Conservation (phyloP, 2,888 invertebrate species). For the Caenorhabditis wallacei region DNA sequence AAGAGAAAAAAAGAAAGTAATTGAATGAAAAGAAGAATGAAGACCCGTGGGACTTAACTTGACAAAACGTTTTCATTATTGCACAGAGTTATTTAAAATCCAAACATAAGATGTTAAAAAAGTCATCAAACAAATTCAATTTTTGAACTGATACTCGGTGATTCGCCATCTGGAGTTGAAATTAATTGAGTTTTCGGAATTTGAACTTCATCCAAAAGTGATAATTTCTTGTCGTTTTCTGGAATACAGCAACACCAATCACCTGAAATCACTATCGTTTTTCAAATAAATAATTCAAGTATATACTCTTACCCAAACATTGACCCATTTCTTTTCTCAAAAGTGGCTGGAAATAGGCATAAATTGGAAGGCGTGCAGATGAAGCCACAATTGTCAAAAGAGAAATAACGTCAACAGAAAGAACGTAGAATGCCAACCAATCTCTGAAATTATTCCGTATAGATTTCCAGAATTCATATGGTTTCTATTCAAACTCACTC, state of each 20-base stretch:
- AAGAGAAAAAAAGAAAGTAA: slow-evolving; percentile 9
- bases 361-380: slow-evolving; percentile 74
- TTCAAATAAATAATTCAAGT: background rate
- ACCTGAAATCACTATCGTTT: slow-evolving; percentile 19
- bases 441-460: slow-evolving; percentile 57
- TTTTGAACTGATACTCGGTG: slow-evolving; percentile 60
- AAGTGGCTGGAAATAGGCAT: slow-evolving; percentile 72
- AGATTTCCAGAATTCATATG: background rate
- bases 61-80: slow-evolving; percentile 29
- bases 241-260: slow-evolving; percentile 38
- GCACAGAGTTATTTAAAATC: slow-evolving; percentile 14
- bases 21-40: background rate
- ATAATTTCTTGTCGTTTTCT: slow-evolving; percentile 39
- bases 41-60: slow-evolving; percentile 33
- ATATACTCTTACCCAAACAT: slow-evolving; percentile 63
- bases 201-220: slow-evolving; percentile 50
- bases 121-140: slow-evolving; percentile 59
- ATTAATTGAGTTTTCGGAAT: slow-evolving; percentile 58
- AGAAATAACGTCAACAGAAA: slow-evolving; percentile 74
- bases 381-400: slow-evolving; percentile 73
- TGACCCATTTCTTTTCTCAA: slow-evolving; percentile 70
- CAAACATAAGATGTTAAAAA: background rate
- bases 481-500: slow-evolving; percentile 38
- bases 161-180: slow-evolving; percentile 56
- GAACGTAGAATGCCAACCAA: slow-evolving; percentile 68